Base-by-base conservation (phyloP, 2,888 invertebrate species). In the Eupithecia vulgata region DNA sequence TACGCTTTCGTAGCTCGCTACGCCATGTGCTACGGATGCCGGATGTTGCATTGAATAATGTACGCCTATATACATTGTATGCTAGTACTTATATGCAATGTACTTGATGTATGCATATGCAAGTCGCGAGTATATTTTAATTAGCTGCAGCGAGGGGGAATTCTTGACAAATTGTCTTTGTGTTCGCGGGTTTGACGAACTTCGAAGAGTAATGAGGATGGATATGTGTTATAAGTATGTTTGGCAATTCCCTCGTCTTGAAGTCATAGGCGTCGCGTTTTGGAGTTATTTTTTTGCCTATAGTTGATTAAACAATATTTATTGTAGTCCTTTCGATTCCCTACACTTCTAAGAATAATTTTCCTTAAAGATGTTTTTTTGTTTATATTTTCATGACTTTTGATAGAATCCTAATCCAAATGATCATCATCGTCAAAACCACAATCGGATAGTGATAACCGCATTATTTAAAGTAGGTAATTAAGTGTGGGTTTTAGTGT, bases 1-100 rank as follows among this genome's bases (percentile, higher is more conserved):
- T 86, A 86, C 83, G 81, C 68, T 70, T 80, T 82, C 83, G 84
- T 87, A 87, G 83, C 83, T 80, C 79, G 80, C 84, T 84, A 82
- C 83, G 82, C 74, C 70, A 81, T 82, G 76, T 82, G 84, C 85
- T 86, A 85, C 87, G 84, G 80, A 80, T 82, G 80, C 74, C 77
- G 82, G 82, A 82, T 82, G 83, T 82, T 81, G 80, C 80, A 78
- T 76, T 81, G 83, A 80, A 83, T 85, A 66, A 64, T 68, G 64
- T 75, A 70, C 61, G 21, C 30, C 48, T 35, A 71, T 21, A 67
- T 37, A 65, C 42, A 42, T 17, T 30, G 61, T 61, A 61, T 34
- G 17, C 40, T 68, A 6, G 62, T 61, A 30, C 30, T 30, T 30
- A 21, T 67, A 61, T 42, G 40, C 40, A 40, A 45, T 25, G 42